These are phyloP conservation scores for Zaprionus inermis DNA, from an alignment of 1,140 invertebrate genomes.

Conservation along the genomic window DNA sequence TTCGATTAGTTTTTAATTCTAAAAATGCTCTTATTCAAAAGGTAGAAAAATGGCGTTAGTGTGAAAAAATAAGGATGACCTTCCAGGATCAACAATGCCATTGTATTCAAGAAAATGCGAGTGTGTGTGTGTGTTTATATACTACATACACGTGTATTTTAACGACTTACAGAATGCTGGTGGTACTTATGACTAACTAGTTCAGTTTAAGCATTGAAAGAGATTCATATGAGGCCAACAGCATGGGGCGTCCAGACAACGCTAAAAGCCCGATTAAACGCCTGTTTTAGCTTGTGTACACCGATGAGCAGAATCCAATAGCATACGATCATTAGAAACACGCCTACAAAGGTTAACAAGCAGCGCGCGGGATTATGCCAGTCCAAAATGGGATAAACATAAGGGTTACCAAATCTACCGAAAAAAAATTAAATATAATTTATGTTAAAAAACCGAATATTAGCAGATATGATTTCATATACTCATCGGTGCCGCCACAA, in stretches of 20 bases:
- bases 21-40: too few relatives aligned
- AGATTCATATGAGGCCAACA: constrained; percentile 70
- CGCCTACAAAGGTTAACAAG: constrained; percentile 85
- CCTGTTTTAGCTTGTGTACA: constrained; percentile 64
- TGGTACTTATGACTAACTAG: constrained; percentile 21
- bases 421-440: constrained; percentile 29
- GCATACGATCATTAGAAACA: constrained; percentile 84
- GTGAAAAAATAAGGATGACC: too few relatives aligned
- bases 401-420: constrained; percentile 86
- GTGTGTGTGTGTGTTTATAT: constrained; percentile 13
- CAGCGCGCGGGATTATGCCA: constrained; percentile 86
- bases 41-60: too few relatives aligned
- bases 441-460: constrained; percentile 9
- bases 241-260: constrained; percentile 77
- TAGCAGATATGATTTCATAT: constrained; percentile 50
- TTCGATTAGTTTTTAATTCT: too few relatives aligned
- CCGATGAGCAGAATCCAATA: constrained; percentile 66
- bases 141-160: constrained; percentile 20
- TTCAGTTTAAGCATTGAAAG: constrained; percentile 19
- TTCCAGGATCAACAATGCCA: too few relatives aligned
- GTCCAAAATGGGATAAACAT: constrained; percentile 89
- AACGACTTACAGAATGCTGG: constrained; percentile 46
- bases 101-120: background rate
- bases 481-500: constrained; percentile 89
- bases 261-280: constrained; percentile 72